phyloP scores from a whole-genome alignment of 2,797 vertebrate genomes.

The Emys orbicularis region DNA sequence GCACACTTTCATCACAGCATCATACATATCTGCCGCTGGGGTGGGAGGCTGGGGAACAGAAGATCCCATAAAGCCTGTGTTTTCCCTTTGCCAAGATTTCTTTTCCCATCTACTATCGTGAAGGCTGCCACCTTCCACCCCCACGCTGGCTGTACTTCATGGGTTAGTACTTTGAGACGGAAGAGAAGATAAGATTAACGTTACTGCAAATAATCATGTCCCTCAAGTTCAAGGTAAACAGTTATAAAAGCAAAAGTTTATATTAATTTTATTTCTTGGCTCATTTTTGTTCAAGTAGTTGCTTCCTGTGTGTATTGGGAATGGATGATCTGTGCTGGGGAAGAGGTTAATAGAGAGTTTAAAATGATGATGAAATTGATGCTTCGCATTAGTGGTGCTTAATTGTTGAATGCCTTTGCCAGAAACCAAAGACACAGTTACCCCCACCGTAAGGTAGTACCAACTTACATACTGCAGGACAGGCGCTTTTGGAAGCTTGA shows the following conservation, averaged over 20 bases:
- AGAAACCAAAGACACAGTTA: neutral
- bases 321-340: neutral
- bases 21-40: neutral
- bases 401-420: neutral
- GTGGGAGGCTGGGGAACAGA: neutral
- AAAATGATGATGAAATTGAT: neutral
- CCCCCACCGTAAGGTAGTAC: neutral
- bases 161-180: neutral
- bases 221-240: neutral
- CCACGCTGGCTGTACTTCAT: neutral
- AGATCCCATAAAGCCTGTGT: neutral
- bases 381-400: neutral
- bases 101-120: neutral
- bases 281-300: neutral
- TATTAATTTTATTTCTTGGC: neutral
- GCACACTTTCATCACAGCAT: neutral
- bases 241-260: neutral
- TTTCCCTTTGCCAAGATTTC: neutral
- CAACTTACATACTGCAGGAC: neutral
- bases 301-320: neutral
- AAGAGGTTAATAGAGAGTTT: neutral
- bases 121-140: neutral
- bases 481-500: neutral
- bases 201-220: neutral
- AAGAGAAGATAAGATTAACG: neutral